Conservation (phyloP, 2,888 invertebrate species). For the Diachrysia chrysitis region DNA sequence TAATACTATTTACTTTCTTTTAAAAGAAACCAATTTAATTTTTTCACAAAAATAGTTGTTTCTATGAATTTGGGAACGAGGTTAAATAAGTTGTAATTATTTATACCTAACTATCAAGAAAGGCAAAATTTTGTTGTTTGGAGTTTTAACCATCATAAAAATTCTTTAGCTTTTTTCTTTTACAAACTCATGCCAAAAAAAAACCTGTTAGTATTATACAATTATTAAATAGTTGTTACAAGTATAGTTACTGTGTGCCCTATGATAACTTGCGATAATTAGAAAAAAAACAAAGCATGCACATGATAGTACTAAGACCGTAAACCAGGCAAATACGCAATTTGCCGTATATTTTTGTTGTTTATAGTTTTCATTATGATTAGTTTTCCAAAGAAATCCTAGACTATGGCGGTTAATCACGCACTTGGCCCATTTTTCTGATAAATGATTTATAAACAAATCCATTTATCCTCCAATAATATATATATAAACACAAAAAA, state of each 20-base stretch:
- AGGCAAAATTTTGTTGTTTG: too few species aligned
- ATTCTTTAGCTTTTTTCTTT: too few species aligned
- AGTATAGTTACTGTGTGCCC: too few species aligned
- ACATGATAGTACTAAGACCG: background rate
- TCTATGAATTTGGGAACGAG: too few species aligned
- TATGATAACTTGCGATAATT: too few species aligned
- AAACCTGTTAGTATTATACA: too few species aligned
- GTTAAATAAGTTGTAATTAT: too few species aligned
- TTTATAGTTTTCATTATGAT: background rate
- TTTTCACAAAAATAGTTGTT: background rate
- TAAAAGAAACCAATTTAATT: background rate
- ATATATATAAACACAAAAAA: background rate
- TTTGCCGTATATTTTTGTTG: background rate
- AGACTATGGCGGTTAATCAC: slow-evolving; percentile 7
- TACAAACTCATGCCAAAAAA: too few species aligned
- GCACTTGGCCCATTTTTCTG: background rate
- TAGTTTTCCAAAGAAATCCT: slow-evolving; percentile 6
- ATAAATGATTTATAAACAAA: background rate
- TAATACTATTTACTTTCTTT: background rate
- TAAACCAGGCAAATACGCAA: background rate
- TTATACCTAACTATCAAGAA: too few species aligned
- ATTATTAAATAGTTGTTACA: too few species aligned
- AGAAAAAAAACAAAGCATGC: background rate
- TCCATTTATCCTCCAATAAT: background rate
- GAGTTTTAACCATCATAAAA: too few species aligned